Percentiles rank a stretch among this genome's conserved stretches.
Conservation (phyloP, 2,113 vertebrate genomes). For the Datnioides undecimradiatus region DNA sequence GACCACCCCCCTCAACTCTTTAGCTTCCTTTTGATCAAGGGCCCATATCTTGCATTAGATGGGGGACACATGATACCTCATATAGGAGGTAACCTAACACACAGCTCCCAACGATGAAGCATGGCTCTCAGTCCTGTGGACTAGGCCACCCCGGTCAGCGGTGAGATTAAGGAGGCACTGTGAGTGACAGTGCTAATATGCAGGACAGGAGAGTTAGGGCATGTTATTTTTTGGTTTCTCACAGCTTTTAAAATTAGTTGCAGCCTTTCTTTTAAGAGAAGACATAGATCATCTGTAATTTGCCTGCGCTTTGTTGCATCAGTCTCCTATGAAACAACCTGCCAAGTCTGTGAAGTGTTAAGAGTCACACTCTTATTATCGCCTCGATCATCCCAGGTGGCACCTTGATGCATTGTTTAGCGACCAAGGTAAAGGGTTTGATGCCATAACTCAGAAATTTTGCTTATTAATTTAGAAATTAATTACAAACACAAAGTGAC, state of each 20-base stretch:
- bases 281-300: conserved; percentile 36
- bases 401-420: conserved; percentile 84
- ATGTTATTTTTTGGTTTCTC: conserved; percentile 18
- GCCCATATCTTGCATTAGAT: conserved; percentile 82
- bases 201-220: conserved; percentile 12
- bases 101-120: conserved; percentile 67
- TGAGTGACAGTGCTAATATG: conserved; percentile 67
- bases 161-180: conserved; percentile 68
- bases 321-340: conserved; percentile 64
- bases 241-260: conserved; percentile 19
- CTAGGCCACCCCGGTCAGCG: conserved; percentile 74
- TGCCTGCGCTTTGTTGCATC: conserved; percentile 40
- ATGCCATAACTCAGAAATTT: conserved; percentile 85
- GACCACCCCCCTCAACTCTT: conserved; percentile 61
- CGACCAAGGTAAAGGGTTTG: conserved; percentile 74
- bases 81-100: conserved; percentile 82
- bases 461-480: conserved; percentile 91
- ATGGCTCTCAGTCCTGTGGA: conserved; percentile 66
- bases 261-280: neutral
- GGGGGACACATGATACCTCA: conserved; percentile 79
- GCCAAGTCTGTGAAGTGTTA: conserved; percentile 57
- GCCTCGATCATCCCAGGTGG: conserved; percentile 75
- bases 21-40: conserved; percentile 81
- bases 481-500: conserved; percentile 91
- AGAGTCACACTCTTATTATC: conserved; percentile 78